Conservation (phyloP, 2,113 vertebrate species). For the Rynchops niger region DNA sequence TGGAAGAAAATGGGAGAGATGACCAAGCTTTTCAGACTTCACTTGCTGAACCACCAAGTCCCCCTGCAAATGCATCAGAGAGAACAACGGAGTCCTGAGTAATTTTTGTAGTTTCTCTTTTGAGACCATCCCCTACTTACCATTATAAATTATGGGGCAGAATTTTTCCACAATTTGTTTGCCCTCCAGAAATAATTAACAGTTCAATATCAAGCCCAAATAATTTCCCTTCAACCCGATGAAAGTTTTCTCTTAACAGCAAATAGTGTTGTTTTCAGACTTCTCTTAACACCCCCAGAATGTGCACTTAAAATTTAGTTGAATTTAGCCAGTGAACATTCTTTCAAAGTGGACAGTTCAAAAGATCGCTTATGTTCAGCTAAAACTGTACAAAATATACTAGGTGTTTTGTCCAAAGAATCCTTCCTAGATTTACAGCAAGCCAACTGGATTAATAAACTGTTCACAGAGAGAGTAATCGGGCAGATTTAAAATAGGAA, state of each 20-base stretch:
- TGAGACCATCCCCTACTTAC: not conserved
- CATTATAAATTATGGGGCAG: not conserved
- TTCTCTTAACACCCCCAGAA: not conserved
- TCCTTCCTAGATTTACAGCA: slow-evolving; percentile 1
- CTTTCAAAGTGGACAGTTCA: not conserved
- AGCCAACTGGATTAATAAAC: slow-evolving; percentile 28
- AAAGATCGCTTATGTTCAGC: slow-evolving; percentile 19
- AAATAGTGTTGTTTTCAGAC: not conserved
- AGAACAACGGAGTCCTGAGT: not conserved
- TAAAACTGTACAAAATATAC: not conserved
- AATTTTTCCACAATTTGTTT: not conserved
- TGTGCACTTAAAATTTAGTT: not conserved
- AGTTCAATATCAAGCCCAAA: not conserved
- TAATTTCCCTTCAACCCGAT: not conserved
- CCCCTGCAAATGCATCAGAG: not conserved
- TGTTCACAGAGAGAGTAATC: not conserved
- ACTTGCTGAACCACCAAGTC: not conserved
- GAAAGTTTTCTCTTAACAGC: not conserved
- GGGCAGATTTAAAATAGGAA: slow-evolving; percentile 28
- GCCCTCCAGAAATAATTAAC: not conserved
- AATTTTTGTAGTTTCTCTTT: not conserved
- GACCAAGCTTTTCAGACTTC: not conserved
- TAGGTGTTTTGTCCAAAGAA: slow-evolving; percentile 9
- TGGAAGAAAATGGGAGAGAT: not conserved
- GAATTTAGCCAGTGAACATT: not conserved